Evolutionary conservation across 2,888 invertebrate species (phyloP).

Genomic region (Lycocerus yunnanus): DNA sequence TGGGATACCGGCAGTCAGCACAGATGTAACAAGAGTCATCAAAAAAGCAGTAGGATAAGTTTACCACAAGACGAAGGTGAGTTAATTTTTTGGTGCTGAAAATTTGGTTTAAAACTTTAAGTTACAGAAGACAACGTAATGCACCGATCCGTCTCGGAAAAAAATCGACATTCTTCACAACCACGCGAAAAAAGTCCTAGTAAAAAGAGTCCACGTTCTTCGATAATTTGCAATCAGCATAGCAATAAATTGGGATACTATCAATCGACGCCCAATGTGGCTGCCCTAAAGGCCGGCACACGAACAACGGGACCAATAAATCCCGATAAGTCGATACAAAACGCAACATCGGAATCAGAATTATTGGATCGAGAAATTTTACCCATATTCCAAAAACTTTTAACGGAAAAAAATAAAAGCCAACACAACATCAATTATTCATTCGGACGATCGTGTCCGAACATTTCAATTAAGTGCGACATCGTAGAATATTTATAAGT

Average conservation of each 20-base stretch:
- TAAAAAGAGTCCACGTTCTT: conserved; percentile 40
- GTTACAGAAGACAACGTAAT: conserved; percentile 48
- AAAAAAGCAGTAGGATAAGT: conserved; percentile 47
- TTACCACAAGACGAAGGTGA: conserved; percentile 50
- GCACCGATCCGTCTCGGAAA: conserved; percentile 53
- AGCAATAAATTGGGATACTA: conserved; percentile 59
- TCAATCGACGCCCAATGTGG: conserved; percentile 67
- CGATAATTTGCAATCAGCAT: conserved; percentile 51
- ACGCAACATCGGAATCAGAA: conserved; percentile 83
- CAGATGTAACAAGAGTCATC: conserved; percentile 50
- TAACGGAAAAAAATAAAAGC: conserved; percentile 77
- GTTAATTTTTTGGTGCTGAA: conserved; percentile 1
- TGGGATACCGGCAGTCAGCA: conserved; percentile 56
- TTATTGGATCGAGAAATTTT: conserved; percentile 81
- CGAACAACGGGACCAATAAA: conserved; percentile 37
- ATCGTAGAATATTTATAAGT: conserved; percentile 89
- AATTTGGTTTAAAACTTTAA: background rate
- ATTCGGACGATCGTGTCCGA: conserved; percentile 87
- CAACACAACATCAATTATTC: conserved; percentile 70
- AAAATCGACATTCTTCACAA: conserved; percentile 47
- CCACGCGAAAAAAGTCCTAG: conserved; percentile 48
- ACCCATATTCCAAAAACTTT: conserved; percentile 90
- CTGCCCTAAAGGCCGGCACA: conserved; percentile 49
- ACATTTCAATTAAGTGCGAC: conserved; percentile 94
- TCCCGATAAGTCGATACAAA: conserved; percentile 59